Conservation (phyloP, 2,113 vertebrate genomes). For the Odontophorus gujanensis region DNA sequence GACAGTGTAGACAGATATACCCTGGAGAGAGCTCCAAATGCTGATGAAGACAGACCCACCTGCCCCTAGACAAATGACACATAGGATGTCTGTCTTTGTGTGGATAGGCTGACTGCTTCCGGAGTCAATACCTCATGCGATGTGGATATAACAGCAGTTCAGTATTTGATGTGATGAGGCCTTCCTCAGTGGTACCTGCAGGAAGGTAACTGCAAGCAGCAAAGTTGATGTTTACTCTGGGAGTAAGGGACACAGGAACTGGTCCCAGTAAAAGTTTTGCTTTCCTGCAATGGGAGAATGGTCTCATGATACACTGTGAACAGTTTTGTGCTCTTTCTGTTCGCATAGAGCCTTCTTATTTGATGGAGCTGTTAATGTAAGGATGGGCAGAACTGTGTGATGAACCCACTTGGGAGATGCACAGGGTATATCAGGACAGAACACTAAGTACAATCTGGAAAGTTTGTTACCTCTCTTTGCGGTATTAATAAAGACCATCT, state of each 20-base stretch:
- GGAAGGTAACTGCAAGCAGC: background rate
- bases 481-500: background rate
- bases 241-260: background rate
- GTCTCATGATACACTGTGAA: rapidly evolving
- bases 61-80: background rate
- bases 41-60: background rate
- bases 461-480: background rate
- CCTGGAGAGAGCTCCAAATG: background rate
- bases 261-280: background rate
- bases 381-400: rapidly evolving
- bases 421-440: rapidly evolving
- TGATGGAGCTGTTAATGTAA: background rate
- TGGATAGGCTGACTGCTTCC: background rate
- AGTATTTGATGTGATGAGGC: rapidly evolving
- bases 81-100: background rate
- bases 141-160: background rate
- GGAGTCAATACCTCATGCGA: rapidly evolving
- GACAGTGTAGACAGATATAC: background rate
- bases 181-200: background rate
- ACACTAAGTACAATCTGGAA: background rate
- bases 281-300: background rate
- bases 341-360: background rate
- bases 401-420: background rate
- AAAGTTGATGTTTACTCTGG: background rate
- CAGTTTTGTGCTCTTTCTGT: background rate